A percentile compares a stretch with the other conserved stretches of the same genome.
These are phyloP conservation scores for Agrotis exclamationis DNA, from an alignment of 2,888 invertebrate genomes.

Conservation along the genomic window DNA sequence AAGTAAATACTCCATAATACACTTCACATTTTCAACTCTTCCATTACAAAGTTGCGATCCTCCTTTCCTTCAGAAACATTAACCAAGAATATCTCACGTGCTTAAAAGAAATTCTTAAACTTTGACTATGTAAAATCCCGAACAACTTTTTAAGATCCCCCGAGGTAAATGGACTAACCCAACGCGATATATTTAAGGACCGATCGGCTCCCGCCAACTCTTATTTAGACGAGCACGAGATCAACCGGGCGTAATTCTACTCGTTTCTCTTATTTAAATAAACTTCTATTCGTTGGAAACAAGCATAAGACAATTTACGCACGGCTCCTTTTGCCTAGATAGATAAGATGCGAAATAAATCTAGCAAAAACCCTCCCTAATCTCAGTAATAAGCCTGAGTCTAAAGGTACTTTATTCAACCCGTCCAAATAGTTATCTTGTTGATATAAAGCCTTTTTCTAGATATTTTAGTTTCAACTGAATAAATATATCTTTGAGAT, in stretches of 20 bases:
- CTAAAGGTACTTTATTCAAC: conserved; percentile 34
- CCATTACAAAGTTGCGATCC: conserved; percentile 40
- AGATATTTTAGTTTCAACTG: conserved; percentile 3
- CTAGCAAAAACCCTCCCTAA: conserved; percentile 19
- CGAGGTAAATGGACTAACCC: conserved; percentile 48
- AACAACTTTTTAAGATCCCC: conserved; percentile 54
- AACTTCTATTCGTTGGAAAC: conserved; percentile 52
- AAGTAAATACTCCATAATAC: conserved; percentile 22
- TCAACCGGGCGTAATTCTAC: conserved; percentile 52
- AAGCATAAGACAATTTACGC: conserved; percentile 45
- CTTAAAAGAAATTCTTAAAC: conserved; percentile 58
- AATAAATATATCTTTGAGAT: conserved; percentile 16
- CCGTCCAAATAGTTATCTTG: conserved; percentile 29
- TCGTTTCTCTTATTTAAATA: conserved; percentile 56
- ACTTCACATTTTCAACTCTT: conserved; percentile 23
- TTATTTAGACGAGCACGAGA: conserved; percentile 49
- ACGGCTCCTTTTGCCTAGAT: conserved; percentile 21
- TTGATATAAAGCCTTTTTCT: conserved; percentile 12
- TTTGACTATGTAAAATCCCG: conserved; percentile 53
- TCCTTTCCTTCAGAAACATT: conserved; percentile 41
- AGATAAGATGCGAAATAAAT: conserved; percentile 50
- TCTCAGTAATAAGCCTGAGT: conserved; percentile 18
- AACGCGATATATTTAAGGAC: conserved; percentile 56
- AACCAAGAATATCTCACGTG: conserved; percentile 46
- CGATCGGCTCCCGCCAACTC: conserved; percentile 50